Evolutionary conservation across 2,113 vertebrate species (phyloP).

Genomic region (Daboia siamensis): DNA sequence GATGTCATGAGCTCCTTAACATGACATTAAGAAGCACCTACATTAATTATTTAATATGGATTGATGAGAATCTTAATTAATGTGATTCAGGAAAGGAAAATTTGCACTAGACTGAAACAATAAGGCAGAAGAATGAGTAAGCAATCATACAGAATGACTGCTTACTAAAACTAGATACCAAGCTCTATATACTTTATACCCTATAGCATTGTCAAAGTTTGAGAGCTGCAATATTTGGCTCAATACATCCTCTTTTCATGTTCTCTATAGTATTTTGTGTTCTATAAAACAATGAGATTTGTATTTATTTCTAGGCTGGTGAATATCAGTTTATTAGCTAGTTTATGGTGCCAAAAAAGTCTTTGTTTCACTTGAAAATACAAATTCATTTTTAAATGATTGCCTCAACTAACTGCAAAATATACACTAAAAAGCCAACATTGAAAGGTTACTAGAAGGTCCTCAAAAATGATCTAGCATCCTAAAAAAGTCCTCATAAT

Average conservation of each 20-base stretch:
- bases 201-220: not conserved
- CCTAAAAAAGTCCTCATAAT: conserved; percentile 17
- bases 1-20: not conserved
- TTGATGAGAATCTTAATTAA: not conserved
- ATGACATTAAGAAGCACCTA: not conserved
- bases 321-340: not conserved
- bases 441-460: not conserved
- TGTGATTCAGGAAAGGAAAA: not conserved
- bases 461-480: conserved; percentile 31
- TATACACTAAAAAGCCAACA: conserved; percentile 17
- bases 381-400: conserved; percentile 19
- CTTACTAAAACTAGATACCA: not conserved
- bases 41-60: not conserved
- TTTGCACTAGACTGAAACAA: not conserved
- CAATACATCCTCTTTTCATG: not conserved
- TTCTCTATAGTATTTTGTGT: conserved; percentile 5
- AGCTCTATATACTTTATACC: not conserved
- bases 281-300: not conserved
- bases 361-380: conserved; percentile 8
- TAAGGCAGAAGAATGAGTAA: not conserved
- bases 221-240: not conserved
- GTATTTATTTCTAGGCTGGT: not conserved
- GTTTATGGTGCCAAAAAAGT: not conserved
- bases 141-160: not conserved
- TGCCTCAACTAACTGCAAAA: not conserved